These are phyloP conservation scores for Andrena bicolor DNA, from an alignment of 2,888 invertebrate species.

Conservation along the genomic window DNA sequence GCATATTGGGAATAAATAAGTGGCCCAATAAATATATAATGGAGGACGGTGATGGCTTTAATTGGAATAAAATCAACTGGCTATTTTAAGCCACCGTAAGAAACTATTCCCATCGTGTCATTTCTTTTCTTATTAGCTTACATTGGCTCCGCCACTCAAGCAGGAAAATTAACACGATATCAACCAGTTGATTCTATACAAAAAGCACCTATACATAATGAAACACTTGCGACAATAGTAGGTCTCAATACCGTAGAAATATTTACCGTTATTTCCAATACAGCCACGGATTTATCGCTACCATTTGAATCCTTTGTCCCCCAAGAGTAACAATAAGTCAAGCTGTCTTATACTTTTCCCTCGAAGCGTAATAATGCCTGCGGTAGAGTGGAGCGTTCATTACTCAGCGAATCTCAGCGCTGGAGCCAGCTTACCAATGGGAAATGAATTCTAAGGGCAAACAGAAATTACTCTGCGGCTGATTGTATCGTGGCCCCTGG, in stretches of 20 bases:
- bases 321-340: constrained; percentile 1
- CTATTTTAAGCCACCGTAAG: no score
- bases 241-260: neutral
- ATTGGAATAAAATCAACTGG: no score
- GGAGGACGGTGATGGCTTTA: no score
- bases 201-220: neutral
- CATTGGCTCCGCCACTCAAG: no score
- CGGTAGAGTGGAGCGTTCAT: constrained; percentile 38
- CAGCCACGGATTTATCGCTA: neutral
- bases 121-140: no score
- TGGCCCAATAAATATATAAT: no score
- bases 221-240: neutral
- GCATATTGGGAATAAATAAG: no score
- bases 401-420: constrained; percentile 28
- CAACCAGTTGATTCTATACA: neutral
- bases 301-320: neutral
- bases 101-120: no score
- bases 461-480: constrained; percentile 44
- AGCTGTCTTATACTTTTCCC: neutral
- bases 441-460: constrained; percentile 55
- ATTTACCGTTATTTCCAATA: neutral
- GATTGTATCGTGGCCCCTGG: constrained; percentile 30
- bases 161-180: no score
- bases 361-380: neutral
- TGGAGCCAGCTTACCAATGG: constrained; percentile 47